Evolutionary conservation across 2,888 invertebrate genomes (phyloP).

Genomic region (Tenthredo livida): DNA sequence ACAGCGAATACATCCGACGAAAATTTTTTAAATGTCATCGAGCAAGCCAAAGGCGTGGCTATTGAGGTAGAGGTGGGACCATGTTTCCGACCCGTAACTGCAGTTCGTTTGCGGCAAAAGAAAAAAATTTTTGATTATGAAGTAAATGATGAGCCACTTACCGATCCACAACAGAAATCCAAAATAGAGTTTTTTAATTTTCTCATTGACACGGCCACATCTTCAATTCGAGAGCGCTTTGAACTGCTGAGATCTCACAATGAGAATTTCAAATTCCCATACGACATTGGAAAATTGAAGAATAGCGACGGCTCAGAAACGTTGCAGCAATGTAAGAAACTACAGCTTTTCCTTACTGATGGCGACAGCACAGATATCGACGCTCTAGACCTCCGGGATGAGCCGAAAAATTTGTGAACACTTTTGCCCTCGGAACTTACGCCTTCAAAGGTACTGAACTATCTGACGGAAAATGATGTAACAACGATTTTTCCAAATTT

Average conservation of each 20-base stretch:
- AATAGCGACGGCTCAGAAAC: slow-evolving; percentile 36
- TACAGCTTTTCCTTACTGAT: slow-evolving; percentile 55
- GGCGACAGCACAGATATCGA: slow-evolving; percentile 58
- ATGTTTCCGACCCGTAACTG: background rate
- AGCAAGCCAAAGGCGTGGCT: slow-evolving; percentile 41
- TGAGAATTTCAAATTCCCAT: slow-evolving; percentile 57
- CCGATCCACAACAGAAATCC: slow-evolving; percentile 33
- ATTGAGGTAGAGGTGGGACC: slow-evolving; percentile 43
- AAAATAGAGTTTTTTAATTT: slow-evolving; percentile 56
- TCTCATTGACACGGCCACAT: slow-evolving; percentile 56
- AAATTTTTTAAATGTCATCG: slow-evolving; percentile 29
- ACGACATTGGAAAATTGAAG: slow-evolving; percentile 55
- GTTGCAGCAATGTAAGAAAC: slow-evolving; percentile 49
- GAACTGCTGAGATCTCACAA: slow-evolving; percentile 56
- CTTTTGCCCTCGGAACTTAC: background rate
- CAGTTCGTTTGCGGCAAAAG: slow-evolving; percentile 44
- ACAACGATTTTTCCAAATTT: slow-evolving; percentile 49
- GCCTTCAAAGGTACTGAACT: background rate
- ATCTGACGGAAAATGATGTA: background rate
- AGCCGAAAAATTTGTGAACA: background rate
- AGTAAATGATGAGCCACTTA: slow-evolving; percentile 21
- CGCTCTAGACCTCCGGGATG: background rate
- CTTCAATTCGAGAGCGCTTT: slow-evolving; percentile 59
- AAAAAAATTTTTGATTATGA: slow-evolving; percentile 52
- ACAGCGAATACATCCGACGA: slow-evolving; percentile 42